Base-by-base conservation (phyloP, 2,888 invertebrate genomes). In the Timema cristinae region DNA sequence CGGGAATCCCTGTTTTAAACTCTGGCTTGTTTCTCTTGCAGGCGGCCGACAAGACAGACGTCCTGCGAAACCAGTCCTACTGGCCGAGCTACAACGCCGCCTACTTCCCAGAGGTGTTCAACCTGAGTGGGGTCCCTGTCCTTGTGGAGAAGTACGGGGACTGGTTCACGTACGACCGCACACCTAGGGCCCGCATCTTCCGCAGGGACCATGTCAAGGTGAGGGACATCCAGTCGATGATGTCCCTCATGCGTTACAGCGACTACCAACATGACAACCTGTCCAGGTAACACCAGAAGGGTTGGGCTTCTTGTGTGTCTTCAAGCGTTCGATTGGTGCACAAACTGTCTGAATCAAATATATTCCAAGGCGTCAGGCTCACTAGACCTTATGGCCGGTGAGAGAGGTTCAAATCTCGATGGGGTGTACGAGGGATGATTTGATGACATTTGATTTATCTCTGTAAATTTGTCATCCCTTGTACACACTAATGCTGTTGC, bases 41-140 rank as follows among this genome's bases (percentile, higher is more conserved):
- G 16, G 79, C 78, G 48, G 79, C 76, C 11, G 86, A 86, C 77
- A 77, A 81, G 74, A 84, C 85, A 0, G 75, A 79, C n/a, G 74
- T 81, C 2, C 77, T 87, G 9, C 76, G 78, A 52, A 75, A 79
- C n/a, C 83, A 86, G 75, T 79, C 81, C 1, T 91, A 91, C 81
- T 91, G 89, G 86, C 86, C 90, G 15, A 90, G 90, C 75, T 91
- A 91, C 84, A 91, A 91, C 81, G 85, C 87, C 75, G 86, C 91
- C 76, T 88, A 85, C 80, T 91, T 88, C 83, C 84, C 85, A 71
- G 81, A 84, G 16, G 85, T 91, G 52, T 91, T 87, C 81, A 86
- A 88, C 77, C 75, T 86, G 75, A 88, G 88, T 81, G 91, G 90
- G 50, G 85, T 85, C 13, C 83, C 83, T 75, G 85, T 82, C 73